Conservation (phyloP, 1,140 invertebrate genomes). For the Formica exsecta region DNA sequence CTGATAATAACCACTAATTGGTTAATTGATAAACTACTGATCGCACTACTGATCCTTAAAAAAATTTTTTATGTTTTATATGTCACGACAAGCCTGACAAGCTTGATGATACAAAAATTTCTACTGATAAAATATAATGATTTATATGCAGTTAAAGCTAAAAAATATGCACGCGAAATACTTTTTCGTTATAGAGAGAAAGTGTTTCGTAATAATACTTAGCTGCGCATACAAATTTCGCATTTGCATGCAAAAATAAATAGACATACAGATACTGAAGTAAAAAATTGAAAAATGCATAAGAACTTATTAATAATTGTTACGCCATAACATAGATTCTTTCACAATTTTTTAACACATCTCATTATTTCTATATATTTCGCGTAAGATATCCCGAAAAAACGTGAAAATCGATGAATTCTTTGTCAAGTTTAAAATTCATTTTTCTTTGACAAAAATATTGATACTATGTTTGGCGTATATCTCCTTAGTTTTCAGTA, state of each 20-base stretch:
- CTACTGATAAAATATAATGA: conserved; percentile 9
- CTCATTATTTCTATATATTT: neutral
- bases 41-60: neutral
- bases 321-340: neutral
- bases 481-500: conserved; percentile 11
- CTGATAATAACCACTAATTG: conserved; percentile 14
- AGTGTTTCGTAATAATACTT: conserved; percentile 5
- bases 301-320: conserved; percentile 27
- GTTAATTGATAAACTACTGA: neutral
- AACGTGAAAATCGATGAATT: conserved; percentile 9
- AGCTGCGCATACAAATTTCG: neutral
- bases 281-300: conserved; percentile 37
- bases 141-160: conserved; percentile 23
- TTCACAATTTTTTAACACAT: conserved; percentile 5
- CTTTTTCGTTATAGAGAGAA: neutral
- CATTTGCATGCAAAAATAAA: conserved; percentile 41
- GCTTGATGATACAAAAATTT: neutral
- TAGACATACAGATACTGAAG: conserved; percentile 4
- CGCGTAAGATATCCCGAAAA: conserved; percentile 3
- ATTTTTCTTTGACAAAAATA: neutral
- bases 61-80: neutral
- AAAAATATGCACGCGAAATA: conserved; percentile 26
- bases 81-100: neutral
- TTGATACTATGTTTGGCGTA: neutral
- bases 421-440: conserved; percentile 2